Conservation (phyloP, 2,113 vertebrate genomes). For the Tupaia chinensis region DNA sequence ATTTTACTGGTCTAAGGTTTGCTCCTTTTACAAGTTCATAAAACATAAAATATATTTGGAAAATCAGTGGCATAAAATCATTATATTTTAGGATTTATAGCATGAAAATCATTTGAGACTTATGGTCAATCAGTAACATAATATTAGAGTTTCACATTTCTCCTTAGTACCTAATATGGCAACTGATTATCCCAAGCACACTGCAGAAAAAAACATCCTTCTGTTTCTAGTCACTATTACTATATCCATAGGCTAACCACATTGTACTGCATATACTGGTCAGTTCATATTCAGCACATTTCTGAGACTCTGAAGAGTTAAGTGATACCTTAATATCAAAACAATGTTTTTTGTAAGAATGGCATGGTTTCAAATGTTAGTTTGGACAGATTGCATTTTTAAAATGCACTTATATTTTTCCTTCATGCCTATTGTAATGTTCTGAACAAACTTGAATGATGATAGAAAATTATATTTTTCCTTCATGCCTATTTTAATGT, state of each 20-base stretch:
- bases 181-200: not conserved
- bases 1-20: too few species aligned
- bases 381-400: not conserved
- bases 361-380: constrained; percentile 64
- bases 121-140: not conserved
- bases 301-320: not conserved
- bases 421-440: constrained; percentile 41
- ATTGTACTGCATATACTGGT: not conserved
- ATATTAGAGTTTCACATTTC: not conserved
- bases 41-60: not conserved
- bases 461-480: constrained; percentile 82
- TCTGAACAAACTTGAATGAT: constrained; percentile 22
- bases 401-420: constrained; percentile 62
- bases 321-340: not conserved
- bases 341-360: constrained; percentile 32
- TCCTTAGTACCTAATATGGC: not conserved
- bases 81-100: not conserved
- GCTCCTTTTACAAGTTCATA: not conserved
- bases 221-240: not conserved
- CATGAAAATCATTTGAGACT: not conserved
- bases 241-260: not conserved
- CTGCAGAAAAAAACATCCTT: not conserved
- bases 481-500: constrained; percentile 41
- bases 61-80: not conserved
- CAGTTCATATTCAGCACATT: not conserved